Evolutionary conservation across 2,113 vertebrate genomes (phyloP), one percentile per base, ranked within the genome.

Genomic region (Clarias macrocephalus): DNA sequence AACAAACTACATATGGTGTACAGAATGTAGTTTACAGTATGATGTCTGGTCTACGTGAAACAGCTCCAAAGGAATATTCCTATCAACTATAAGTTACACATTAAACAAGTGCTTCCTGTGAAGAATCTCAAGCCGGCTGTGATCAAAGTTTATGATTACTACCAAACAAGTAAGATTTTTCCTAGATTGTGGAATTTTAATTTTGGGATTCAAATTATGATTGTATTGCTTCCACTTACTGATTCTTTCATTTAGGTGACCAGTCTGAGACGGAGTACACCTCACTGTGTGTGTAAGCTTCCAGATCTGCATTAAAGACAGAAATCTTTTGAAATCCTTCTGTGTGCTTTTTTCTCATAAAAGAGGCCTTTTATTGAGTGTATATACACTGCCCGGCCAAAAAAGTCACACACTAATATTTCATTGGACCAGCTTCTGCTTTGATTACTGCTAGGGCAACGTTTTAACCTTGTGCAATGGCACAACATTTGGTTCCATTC

Each of bases 141-240:
- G 73, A 91, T 97, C 86, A 92, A 93, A 90, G 91, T 94, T 89
- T 97, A 96, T 0, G 96, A 97, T 92, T 97, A 97, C 91, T 97
- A 98, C n/a, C 95, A 97, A 89, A 94, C 95, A 90, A 96, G 96
- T 97, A 93, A 95, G 89, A 52, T 37, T n/a, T 75, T 85, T 28
- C 7, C 9, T 60, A 0, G 10, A 0, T 25, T 85, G 19, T 28
- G 2, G 2, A 2, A 28, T 85, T 54, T 25, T 12, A 28, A 15
- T 5, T 11, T 9, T 25, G 59, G 2, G 33, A 37, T 88, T 30
- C 33, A 37, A 37, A 60, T 37, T 83, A 1, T 54, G 21, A 73
- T 3, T 42, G 13, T 25, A 86, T 30, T 82, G 42, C 23, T 56
- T 88, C 52, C 10, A 75, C 37, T 75, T 66, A 81, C 57, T 72